phyloP scores from a whole-genome alignment of 2,113 vertebrate species.

The Toxostoma redivivum region DNA sequence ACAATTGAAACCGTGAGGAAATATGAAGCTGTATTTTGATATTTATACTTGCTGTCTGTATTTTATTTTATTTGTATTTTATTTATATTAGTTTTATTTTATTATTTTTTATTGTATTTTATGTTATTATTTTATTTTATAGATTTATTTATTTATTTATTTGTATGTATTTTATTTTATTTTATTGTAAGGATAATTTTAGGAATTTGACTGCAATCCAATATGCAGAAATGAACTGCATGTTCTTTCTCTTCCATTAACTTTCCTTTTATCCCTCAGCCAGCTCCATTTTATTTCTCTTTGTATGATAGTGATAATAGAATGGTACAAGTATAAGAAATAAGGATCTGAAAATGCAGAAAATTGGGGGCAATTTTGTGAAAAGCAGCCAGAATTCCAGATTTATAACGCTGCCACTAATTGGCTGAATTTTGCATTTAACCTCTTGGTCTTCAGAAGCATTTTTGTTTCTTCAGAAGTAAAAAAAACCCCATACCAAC shows the following conservation, averaged over 20 bases:
- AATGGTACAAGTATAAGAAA: neutral
- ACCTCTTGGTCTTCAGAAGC: neutral
- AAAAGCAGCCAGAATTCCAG: neutral
- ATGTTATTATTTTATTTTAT: no score
- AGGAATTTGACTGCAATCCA: neutral
- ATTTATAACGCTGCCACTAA: neutral
- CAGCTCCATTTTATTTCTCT: neutral
- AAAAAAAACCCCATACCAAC: neutral
- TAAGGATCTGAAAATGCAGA: neutral
- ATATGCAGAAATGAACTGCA: neutral
- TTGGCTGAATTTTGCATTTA: neutral
- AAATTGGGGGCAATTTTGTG: neutral
- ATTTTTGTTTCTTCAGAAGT: neutral
- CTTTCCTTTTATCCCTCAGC: neutral
- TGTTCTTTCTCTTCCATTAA: neutral
- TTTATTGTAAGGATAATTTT: neutral
- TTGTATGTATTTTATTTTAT: neutral
- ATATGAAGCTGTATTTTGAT: neutral
- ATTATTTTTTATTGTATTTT: no score
- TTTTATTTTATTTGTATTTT: neutral
- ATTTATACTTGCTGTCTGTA: neutral
- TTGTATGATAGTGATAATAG: neutral
- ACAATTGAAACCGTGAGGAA: neutral
- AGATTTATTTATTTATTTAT: no score
- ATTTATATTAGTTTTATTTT: neutral